Evolutionary conservation across 2,888 invertebrate genomes (phyloP), one percentile per base, ranked within the genome.

Genomic region (Hecatera dysodea): DNA sequence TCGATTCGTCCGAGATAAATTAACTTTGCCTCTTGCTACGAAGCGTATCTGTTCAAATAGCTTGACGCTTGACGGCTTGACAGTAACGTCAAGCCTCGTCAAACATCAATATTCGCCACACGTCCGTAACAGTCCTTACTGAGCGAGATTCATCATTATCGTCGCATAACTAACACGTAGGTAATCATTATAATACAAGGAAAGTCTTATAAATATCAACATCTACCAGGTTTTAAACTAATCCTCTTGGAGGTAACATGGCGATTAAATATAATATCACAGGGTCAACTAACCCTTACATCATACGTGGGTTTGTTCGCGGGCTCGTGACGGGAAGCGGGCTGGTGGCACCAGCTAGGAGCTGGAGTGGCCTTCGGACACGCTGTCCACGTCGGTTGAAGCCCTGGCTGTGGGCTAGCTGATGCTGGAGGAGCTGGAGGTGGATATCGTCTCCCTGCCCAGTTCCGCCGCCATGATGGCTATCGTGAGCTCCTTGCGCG

Each of bases 401-500:
- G 90, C 93, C 87, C 91, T 88, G 78, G 93, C 90, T 87, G 94
- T 92, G 82, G 93, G 96, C 95, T 96, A 96, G 95, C 96, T 96
- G 90, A 92, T 89, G 39, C 93, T 90, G 1, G 95, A 95, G 67
- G 94, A 94, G 89, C 93, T 93, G 1, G 95, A 93, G 0, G 92
- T 90, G 29, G 95, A 94, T 79, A 95, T 85, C 71, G 95, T 92
- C 78, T 96, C 95, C 2, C 95, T 90, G 48, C 95, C 94, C 9
- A 94, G 87, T 74, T 96, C 96, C 2, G 96, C 96, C 67, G 93
- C 93, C 94, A 96, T 93, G 74, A 98, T 95, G 0, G 97, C 97
- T 85, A 97, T 96, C 50, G 98, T 96, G 52, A 98, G 95, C 93
- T 98, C 98, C 86, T 97, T 97, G 73, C 98, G 96, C 33, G 98